Conservation (phyloP, 2,888 invertebrate species). For the Drymonia ruficornis region DNA sequence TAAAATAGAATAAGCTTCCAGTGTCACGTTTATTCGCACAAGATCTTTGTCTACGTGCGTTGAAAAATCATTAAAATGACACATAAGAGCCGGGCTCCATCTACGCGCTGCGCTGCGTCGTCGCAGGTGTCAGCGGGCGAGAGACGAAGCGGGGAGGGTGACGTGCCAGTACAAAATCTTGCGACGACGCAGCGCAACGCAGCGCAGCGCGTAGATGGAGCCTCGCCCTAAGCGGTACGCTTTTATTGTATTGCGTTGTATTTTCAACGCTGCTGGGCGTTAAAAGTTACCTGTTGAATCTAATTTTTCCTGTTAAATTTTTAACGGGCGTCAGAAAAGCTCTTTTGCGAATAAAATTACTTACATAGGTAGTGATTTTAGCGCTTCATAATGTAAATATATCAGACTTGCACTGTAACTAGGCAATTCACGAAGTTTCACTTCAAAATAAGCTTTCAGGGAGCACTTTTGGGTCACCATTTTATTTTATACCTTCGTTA, state of each 20-base stretch:
- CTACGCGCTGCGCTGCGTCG: too few relatives aligned
- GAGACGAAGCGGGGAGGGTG: too few relatives aligned
- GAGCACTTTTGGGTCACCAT: constrained; percentile 1
- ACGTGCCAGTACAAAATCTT: too few relatives aligned
- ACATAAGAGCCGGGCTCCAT: too few relatives aligned
- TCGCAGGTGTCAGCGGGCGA: too few relatives aligned
- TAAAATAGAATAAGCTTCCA: too few relatives aligned
- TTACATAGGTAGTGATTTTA: background rate
- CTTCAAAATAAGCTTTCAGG: background rate
- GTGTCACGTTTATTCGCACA: background rate
- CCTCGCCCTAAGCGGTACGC: background rate
- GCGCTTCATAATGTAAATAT: background rate
- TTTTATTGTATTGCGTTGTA: background rate
- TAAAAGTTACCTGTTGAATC: too few relatives aligned
- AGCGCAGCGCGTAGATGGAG: too few relatives aligned
- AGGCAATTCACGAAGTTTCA: background rate
- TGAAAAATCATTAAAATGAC: too few relatives aligned
- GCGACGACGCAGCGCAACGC: too few relatives aligned
- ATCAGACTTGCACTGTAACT: background rate
- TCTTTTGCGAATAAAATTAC: background rate
- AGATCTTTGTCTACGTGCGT: background rate
- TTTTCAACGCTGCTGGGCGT: constrained; percentile 1
- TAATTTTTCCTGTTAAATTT: too few relatives aligned
- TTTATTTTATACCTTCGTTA: constrained; percentile 2
- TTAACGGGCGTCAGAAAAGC: background rate